Evolutionary conservation across 92 coral and sea anemone genomes (phyloP).

Genomic region (Desmophyllum pertusum): DNA sequence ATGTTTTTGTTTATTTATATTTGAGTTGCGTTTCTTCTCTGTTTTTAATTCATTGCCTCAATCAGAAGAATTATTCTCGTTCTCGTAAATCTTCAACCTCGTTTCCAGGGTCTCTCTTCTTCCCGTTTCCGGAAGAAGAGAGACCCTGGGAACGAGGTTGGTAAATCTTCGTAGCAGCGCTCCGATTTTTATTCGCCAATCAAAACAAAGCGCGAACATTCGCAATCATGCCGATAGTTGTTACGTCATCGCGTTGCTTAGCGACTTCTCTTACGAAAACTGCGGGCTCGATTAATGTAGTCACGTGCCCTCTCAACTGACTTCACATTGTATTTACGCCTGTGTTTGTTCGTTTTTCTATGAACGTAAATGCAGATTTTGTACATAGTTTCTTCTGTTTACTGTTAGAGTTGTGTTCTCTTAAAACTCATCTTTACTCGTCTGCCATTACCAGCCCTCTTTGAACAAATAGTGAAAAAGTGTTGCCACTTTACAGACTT

Average conservation of each 20-base stretch:
- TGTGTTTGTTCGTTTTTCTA: background rate
- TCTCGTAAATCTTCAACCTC: too few species aligned
- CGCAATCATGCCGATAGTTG: background rate
- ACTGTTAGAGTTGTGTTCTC: background rate
- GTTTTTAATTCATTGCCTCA: background rate
- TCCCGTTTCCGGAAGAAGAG: too few species aligned
- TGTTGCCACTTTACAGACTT: background rate
- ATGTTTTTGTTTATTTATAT: background rate
- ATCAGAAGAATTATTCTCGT: background rate
- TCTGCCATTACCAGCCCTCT: background rate
- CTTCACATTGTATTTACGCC: background rate
- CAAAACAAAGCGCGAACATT: background rate
- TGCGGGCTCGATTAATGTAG: too few species aligned
- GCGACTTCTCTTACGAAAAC: background rate
- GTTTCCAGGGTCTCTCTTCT: too few species aligned
- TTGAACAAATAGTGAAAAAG: background rate
- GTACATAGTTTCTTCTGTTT: background rate
- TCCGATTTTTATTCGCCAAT: background rate
- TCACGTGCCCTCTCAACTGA: background rate
- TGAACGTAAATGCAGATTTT: background rate
- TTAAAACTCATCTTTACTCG: background rate
- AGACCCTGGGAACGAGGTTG: too few species aligned
- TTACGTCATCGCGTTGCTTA: background rate
- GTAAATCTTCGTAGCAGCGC: background rate
- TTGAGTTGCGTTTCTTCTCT: background rate